These are phyloP conservation scores for Gerris lacustris DNA, from an alignment of 2,888 invertebrate genomes.

Conservation along the genomic window DNA sequence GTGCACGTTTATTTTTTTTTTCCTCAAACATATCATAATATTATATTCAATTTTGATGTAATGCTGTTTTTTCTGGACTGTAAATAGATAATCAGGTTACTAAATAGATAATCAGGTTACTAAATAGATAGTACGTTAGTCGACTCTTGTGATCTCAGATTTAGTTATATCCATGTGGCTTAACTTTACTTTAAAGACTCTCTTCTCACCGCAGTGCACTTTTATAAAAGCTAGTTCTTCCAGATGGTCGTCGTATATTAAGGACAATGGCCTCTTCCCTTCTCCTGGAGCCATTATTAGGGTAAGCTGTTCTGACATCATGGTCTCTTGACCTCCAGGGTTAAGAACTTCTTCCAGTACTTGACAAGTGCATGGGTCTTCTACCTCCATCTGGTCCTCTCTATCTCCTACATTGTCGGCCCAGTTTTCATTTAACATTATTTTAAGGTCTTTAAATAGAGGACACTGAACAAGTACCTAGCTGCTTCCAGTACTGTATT, in stretches of 20 bases:
- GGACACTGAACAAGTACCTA: neutral
- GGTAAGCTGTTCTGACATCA: neutral
- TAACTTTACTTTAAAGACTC: neutral
- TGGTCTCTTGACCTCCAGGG: neutral
- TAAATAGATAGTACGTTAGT: too few species aligned
- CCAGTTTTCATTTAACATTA: neutral
- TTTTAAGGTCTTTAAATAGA: neutral
- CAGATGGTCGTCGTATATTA: neutral
- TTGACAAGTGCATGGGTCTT: neutral
- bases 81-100: too few species aligned
- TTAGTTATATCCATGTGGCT: neutral
- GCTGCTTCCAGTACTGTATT: neutral
- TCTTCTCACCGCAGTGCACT: neutral
- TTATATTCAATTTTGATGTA: too few species aligned
- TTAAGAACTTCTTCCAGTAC: neutral
- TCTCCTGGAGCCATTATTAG: slow-evolving; percentile 11
- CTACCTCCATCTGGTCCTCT: neutral
- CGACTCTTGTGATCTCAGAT: too few species aligned
- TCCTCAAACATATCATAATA: too few species aligned
- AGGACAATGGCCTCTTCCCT: slow-evolving; percentile 6
- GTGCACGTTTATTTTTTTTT: neutral
- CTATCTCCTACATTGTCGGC: neutral
- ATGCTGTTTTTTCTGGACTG: too few species aligned
- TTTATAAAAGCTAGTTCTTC: neutral
- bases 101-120: too few species aligned